A percentile compares a stretch with the other conserved stretches of the same genome.
Evolutionary conservation across 1,140 invertebrate genomes (phyloP).

Genomic region (Hyles euphorbiae): DNA sequence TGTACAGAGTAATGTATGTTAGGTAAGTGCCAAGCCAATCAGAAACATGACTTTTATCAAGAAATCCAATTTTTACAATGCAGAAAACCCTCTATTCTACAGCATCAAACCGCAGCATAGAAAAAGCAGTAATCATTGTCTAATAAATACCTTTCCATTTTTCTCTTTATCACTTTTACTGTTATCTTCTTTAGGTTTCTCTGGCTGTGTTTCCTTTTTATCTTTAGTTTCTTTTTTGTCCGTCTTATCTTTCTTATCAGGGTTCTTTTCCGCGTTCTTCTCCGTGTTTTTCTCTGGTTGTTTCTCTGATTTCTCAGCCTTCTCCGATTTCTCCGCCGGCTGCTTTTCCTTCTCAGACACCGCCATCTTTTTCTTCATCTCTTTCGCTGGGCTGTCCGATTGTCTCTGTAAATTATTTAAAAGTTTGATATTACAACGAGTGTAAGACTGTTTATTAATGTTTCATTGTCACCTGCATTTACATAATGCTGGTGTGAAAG

Average conservation of each 20-base stretch:
- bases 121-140: neutral
- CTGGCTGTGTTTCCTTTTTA: slow-evolving; percentile 24
- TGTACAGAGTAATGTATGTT: too few relatives aligned
- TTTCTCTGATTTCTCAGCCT: slow-evolving; percentile 18
- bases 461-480: too few relatives aligned
- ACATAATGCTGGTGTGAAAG: too few relatives aligned
- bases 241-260: slow-evolving; percentile 27
- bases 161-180: slow-evolving; percentile 37
- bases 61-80: too few relatives aligned
- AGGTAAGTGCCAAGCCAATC: too few relatives aligned
- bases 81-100: too few relatives aligned
- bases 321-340: slow-evolving; percentile 8
- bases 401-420: slow-evolving; percentile 29
- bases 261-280: slow-evolving; percentile 23
- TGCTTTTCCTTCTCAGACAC: slow-evolving; percentile 50
- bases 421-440: neutral
- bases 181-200: slow-evolving; percentile 31
- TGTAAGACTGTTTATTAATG: too few relatives aligned
- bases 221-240: slow-evolving; percentile 28
- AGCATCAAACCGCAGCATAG: neutral
- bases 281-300: slow-evolving; percentile 9
- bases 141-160: slow-evolving; percentile 41
- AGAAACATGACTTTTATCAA: too few relatives aligned
- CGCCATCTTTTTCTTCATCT: slow-evolving; percentile 67
- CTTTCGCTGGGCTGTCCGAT: slow-evolving; percentile 57